Evolutionary conservation across 2,797 vertebrate genomes (phyloP), one percentile per base, ranked within the genome.

Genomic region (Alfaro cultratus): DNA sequence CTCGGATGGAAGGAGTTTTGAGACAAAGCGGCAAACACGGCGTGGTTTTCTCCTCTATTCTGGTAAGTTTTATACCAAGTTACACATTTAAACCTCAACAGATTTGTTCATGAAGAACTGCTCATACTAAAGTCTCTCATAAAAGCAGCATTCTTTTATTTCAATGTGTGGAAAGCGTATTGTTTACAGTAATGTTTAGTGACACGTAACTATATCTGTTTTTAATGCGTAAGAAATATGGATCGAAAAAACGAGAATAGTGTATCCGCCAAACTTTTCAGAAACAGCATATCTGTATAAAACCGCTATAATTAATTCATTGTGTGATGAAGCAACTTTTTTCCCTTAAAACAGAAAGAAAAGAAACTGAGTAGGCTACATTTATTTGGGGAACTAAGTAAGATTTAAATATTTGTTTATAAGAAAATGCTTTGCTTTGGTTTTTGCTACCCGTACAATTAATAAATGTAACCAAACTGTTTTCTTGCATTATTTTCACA

Each of bases 1-100:
- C n/a, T 79, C 85, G 62, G 76, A 89, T 91, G 87, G 80, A 88
- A 84, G 84, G 86, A 73, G 84, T 70, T 85, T 26, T 73, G 79
- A 88, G 83, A 90, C 83, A 81, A 86, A 90, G 87, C 85, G 31
- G 73, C 5, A 26, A 47, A 74, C 26, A 53, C 77, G 31, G 79
- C 31, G 79, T 80, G 76, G 74, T 51, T 85, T 85, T 70, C 73
- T 49, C 16, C 71, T 9, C 46, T 45, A 12, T 73, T 83, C 79
- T 41, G 87, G 92, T 94, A 47, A 92, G 87, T n/a, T n/a, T n/a
- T n/a, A n/a, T n/a, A n/a, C n/a, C n/a, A n/a, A n/a, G n/a, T n/a
- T n/a, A 29, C 1, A 73, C 0, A 9, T 47, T 31, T 31, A 46
- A 72, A 47, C 5, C 18, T 4, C 7, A 21, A 41, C 62, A 11